Conservation (phyloP, 2,888 invertebrate species). For the Xanthia icteritia region DNA sequence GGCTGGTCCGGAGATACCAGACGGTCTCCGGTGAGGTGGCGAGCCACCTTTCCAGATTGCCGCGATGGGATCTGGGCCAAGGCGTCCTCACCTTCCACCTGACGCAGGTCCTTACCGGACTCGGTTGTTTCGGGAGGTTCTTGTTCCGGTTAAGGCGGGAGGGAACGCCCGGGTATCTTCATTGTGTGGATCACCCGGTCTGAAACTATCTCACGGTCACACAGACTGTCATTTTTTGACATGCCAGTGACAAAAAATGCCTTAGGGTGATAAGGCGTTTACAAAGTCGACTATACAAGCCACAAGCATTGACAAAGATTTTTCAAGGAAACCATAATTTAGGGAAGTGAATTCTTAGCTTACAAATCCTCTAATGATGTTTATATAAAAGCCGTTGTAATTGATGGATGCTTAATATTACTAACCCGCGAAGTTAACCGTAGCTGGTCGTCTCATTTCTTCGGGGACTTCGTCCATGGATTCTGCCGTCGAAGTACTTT, state of each 20-base stretch:
- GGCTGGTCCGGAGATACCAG: too few species aligned
- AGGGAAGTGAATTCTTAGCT: accelerated
- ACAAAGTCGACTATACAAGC: neutral
- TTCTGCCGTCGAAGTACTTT: conserved; percentile 17
- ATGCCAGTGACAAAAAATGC: too few species aligned
- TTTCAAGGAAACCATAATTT: neutral
- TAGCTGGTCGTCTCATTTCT: conserved; percentile 25
- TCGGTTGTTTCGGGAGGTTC: too few species aligned
- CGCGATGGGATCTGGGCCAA: too few species aligned
- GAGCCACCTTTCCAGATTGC: too few species aligned
- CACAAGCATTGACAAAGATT: neutral
- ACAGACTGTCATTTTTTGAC: neutral
- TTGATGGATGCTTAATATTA: neutral
- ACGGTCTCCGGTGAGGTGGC: too few species aligned
- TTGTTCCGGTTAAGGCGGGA: too few species aligned
- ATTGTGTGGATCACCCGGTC: too few species aligned
- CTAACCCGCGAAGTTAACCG: conserved; percentile 25
- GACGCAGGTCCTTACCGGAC: too few species aligned
- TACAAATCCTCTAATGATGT: neutral
- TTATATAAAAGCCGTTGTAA: neutral
- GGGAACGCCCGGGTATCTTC: too few species aligned
- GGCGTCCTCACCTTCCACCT: too few species aligned
- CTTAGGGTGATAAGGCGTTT: neutral
- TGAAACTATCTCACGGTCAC: neutral
- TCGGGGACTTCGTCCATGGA: conserved; percentile 32